Percentiles rank a stretch among this genome's conserved stretches.
These are phyloP conservation scores for Druon quercuslanigerum DNA, from an alignment of 1,140 invertebrate species.

Conservation along the genomic window DNA sequence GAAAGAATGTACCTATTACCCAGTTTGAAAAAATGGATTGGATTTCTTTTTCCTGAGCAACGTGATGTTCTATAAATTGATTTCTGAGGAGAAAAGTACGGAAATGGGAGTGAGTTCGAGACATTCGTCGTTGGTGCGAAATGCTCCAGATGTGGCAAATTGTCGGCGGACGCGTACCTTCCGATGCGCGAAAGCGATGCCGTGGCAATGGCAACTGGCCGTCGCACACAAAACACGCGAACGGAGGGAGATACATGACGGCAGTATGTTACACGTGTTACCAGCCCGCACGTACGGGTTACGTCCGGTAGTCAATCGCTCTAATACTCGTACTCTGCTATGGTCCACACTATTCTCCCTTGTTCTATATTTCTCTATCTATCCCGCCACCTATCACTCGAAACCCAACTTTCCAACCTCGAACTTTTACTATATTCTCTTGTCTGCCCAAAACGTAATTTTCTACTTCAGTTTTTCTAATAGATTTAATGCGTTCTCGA, in stretches of 20 bases:
- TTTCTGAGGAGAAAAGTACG: background rate
- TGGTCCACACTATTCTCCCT: constrained; percentile 41
- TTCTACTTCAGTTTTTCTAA: no score
- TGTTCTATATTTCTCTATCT: constrained; percentile 21
- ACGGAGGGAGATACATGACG: constrained; percentile 68
- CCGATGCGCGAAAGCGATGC: constrained; percentile 56
- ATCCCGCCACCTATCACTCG: no score
- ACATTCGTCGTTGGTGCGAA: constrained; percentile 37
- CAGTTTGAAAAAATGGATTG: no score
- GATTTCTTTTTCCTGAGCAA: no score
- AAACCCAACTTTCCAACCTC: no score
- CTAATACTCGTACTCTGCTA: constrained; percentile 68
- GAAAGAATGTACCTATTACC: no score
- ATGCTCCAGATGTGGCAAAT: constrained; percentile 57
- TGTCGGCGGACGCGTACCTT: constrained; percentile 38
- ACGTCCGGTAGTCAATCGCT: constrained; percentile 75
- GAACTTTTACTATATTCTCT: no score
- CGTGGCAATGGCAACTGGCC: constrained; percentile 55
- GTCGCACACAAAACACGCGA: constrained; percentile 67
- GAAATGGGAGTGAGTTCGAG: background rate
- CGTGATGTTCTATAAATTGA: background rate
- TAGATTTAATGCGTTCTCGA: no score
- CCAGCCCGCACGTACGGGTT: constrained; percentile 73
- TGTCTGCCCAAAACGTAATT: no score
- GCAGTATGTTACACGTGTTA: constrained; percentile 75